A percentile compares a stretch with the other conserved stretches of the same genome.
Conservation (phyloP, 2,888 invertebrate genomes). For the Leptogaster cylindrica region DNA sequence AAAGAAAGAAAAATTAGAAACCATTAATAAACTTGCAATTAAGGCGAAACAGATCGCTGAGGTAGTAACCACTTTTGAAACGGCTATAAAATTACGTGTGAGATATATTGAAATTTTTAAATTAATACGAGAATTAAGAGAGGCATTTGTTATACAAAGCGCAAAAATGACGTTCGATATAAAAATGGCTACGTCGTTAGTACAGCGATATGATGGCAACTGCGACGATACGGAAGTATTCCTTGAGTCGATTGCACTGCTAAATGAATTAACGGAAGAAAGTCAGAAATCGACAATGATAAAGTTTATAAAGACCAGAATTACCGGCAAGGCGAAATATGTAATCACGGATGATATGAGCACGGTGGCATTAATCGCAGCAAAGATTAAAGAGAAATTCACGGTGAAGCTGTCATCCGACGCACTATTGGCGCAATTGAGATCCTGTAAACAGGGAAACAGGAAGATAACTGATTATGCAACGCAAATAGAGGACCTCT, state of each 20-base stretch:
- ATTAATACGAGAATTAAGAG: too few relatives aligned
- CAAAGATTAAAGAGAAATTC: neutral
- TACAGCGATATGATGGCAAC: neutral
- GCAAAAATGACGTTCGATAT: too few relatives aligned
- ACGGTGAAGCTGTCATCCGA: too few relatives aligned
- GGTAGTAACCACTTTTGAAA: too few relatives aligned
- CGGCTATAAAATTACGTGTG: too few relatives aligned
- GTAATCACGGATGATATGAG: neutral
- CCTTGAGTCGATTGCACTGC: neutral
- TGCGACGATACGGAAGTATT: neutral
- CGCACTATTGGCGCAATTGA: slow-evolving; percentile 10
- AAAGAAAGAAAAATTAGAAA: too few relatives aligned
- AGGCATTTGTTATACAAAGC: too few relatives aligned
- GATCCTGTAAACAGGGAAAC: neutral
- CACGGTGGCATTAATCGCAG: too few relatives aligned
- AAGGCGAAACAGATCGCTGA: too few relatives aligned
- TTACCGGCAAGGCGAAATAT: neutral
- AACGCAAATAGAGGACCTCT: slow-evolving; percentile 4
- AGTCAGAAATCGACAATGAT: neutral
- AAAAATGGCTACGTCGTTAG: too few relatives aligned
- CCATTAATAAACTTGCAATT: too few relatives aligned
- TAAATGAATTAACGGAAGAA: neutral
- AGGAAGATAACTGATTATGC: neutral
- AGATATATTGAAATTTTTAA: too few relatives aligned
- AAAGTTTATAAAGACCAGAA: neutral